Percentiles rank a stretch among this genome's conserved stretches.
Evolutionary conservation across 2,113 vertebrate species (phyloP).

Genomic region (Osmerus mordax): DNA sequence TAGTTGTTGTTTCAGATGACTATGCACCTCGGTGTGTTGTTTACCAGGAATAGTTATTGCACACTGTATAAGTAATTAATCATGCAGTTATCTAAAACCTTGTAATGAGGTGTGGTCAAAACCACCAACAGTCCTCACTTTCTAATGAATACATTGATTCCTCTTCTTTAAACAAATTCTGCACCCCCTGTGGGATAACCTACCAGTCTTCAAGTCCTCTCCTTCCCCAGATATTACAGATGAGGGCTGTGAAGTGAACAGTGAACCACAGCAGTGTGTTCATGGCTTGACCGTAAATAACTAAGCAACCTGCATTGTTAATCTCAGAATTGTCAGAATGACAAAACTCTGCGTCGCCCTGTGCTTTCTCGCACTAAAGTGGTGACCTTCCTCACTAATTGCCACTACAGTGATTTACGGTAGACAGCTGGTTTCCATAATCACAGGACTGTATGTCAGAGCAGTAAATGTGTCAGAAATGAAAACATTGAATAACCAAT

Average conservation of each 20-base stretch:
- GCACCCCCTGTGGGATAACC: background rate
- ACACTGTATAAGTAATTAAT: too few relatives aligned
- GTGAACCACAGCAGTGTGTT: too few relatives aligned
- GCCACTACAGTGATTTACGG: conserved; percentile 57
- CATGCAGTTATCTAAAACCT: too few relatives aligned
- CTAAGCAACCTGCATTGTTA: conserved; percentile 38
- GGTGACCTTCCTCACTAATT: conserved; percentile 63
- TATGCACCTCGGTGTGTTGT: conserved; percentile 9
- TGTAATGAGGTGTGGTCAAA: too few relatives aligned
- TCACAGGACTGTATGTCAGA: conserved; percentile 42
- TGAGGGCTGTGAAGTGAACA: conserved; percentile 2
- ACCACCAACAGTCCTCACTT: conserved; percentile 21
- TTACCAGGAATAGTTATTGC: conserved; percentile 7
- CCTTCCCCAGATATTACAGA: conserved; percentile 11
- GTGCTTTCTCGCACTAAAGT: conserved; percentile 34
- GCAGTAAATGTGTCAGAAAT: conserved; percentile 59
- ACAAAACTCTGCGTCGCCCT: conserved; percentile 38
- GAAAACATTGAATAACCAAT: conserved; percentile 47
- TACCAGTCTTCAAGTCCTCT: background rate
- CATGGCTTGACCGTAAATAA: conserved; percentile 30
- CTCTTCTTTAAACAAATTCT: conserved; percentile 25
- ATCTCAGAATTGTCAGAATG: conserved; percentile 33
- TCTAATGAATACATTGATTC: conserved; percentile 16
- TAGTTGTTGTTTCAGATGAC: background rate
- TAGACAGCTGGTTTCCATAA: conserved; percentile 46